These are phyloP conservation scores for Apostichopus japonicus DNA, from an alignment of 35 echinoderm and acorn worm species.

Conservation along the genomic window DNA sequence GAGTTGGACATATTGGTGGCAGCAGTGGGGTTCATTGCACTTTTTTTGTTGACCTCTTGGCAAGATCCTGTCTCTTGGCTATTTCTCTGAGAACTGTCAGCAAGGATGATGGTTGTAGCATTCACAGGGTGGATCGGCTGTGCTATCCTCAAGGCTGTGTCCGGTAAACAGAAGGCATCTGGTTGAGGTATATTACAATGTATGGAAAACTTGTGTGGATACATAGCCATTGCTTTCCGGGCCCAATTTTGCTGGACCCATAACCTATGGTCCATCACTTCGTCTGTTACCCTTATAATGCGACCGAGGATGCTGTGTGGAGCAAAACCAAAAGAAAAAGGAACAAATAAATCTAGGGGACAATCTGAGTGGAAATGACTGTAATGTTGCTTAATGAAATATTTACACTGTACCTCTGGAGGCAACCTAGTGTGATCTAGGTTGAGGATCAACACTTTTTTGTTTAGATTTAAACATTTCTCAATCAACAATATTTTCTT, in stretches of 20 bases:
- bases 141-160: slow-evolving; percentile 61
- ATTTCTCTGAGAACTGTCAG: not conserved
- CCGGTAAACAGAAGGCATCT: slow-evolving; percentile 24
- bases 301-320: not conserved
- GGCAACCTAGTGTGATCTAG: not conserved
- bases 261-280: too few relatives aligned
- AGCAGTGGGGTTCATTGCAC: slow-evolving; percentile 35
- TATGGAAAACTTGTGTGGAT: not conserved
- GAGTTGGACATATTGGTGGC: too few relatives aligned
- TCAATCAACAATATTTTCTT: too few relatives aligned
- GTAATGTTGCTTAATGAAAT: slow-evolving; percentile 6
- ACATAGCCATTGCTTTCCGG: too few relatives aligned
- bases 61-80: not conserved
- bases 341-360: slow-evolving; percentile 11
- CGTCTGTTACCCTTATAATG: too few relatives aligned
- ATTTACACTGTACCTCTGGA: slow-evolving; percentile 17
- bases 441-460: too few relatives aligned
- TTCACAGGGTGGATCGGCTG: not conserved
- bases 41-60: not conserved
- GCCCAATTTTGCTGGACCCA: too few relatives aligned
- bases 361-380: not conserved
- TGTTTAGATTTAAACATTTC: too few relatives aligned
- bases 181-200: not conserved
- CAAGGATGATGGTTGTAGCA: slow-evolving; percentile 14
- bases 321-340: slow-evolving; percentile 11